Conservation (phyloP, 2,797 vertebrate species). For the Pseudochirops corinnae region DNA sequence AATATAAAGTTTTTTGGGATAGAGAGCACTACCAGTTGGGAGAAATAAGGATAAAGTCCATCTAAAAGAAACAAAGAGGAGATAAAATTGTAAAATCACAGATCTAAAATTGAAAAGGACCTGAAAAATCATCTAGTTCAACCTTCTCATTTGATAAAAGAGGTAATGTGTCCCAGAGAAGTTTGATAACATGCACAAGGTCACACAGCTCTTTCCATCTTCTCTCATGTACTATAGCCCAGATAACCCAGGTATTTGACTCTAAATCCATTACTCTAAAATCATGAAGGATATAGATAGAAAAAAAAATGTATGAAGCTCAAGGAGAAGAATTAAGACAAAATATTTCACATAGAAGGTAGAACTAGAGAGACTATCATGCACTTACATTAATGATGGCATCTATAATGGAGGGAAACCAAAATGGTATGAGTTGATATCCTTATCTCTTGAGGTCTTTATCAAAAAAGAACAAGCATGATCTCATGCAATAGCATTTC, state of each 20-base stretch:
- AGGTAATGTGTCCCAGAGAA: not conserved
- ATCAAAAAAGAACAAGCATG: not conserved
- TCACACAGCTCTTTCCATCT: not conserved
- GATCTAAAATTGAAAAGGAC: not conserved
- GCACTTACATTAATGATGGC: not conserved
- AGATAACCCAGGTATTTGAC: not conserved
- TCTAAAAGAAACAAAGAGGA: not conserved
- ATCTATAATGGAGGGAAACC: not conserved
- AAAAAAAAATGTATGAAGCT: not conserved
- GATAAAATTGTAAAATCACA: not conserved
- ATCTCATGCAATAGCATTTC: not conserved
- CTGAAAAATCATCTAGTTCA: not conserved
- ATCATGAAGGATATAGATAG: not conserved
- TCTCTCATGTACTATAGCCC: not conserved
- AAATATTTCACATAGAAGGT: not conserved
- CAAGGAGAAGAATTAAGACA: not conserved
- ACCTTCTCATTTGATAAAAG: not conserved
- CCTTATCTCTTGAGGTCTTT: not conserved
- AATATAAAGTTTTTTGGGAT: not conserved
- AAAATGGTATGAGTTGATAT: not conserved
- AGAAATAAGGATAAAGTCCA: not conserved
- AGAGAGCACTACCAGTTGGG: not conserved
- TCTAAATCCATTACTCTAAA: not conserved
- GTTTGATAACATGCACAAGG: not conserved
- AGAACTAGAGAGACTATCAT: not conserved